Evolutionary conservation across 2,113 vertebrate genomes (phyloP).

Genomic region (Strix uralensis): DNA sequence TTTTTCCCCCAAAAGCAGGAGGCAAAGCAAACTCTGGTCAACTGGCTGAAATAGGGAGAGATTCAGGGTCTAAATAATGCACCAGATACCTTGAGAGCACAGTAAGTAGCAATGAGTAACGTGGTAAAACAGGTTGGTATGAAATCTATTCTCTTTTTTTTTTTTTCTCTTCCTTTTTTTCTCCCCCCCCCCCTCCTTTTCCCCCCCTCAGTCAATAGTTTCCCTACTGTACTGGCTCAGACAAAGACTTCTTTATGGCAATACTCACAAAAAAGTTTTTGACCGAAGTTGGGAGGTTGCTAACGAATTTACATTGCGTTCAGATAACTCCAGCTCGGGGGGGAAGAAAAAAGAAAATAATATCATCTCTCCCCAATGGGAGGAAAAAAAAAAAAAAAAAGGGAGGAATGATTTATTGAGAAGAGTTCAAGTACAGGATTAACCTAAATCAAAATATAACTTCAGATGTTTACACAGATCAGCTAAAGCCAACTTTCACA

Average conservation of each 20-base stretch:
- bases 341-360: background rate
- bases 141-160: background rate
- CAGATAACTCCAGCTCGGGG: background rate
- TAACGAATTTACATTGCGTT: background rate
- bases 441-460: slow-evolving; percentile 7
- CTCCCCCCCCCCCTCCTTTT: accelerated
- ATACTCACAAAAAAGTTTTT: background rate
- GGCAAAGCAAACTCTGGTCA: background rate
- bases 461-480: background rate
- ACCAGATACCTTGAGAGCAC: background rate
- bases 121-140: background rate
- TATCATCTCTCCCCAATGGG: background rate
- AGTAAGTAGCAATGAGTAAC: background rate
- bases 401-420: slow-evolving; percentile 23
- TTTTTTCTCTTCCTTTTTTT: too few species aligned
- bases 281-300: background rate
- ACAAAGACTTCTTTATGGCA: background rate
- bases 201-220: accelerated
- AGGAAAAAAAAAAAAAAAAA: background rate
- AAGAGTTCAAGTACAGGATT: slow-evolving; percentile 46
- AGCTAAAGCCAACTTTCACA: background rate
- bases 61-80: background rate
- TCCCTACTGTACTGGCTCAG: background rate
- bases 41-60: background rate
- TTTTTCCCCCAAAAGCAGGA: background rate